Conservation (phyloP, 2,797 vertebrate genomes). For the Cygnus olor region DNA sequence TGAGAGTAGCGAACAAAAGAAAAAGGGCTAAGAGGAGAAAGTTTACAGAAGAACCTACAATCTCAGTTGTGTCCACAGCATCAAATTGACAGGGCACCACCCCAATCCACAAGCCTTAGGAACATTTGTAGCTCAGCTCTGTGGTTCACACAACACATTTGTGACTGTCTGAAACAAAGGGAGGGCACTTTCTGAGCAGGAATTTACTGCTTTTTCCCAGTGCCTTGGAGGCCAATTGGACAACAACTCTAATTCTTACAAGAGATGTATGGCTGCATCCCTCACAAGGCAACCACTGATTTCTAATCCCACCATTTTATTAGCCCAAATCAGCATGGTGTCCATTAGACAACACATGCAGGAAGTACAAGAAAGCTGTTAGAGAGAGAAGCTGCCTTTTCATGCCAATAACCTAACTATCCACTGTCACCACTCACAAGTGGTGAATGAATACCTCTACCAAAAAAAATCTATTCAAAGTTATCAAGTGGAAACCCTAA, state of each 20-base stretch:
- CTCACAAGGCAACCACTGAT: neutral
- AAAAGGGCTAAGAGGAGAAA: neutral
- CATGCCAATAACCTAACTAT: neutral
- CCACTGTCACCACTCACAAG: neutral
- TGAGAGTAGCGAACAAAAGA: neutral
- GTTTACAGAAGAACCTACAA: neutral
- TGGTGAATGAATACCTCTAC: neutral
- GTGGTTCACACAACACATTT: neutral
- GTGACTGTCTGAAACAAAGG: neutral
- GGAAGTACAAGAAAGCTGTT: neutral
- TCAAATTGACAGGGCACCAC: neutral
- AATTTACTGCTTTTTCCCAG: neutral
- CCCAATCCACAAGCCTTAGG: neutral
- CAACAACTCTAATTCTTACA: neutral
- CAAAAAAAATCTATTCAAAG: neutral
- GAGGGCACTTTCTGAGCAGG: neutral
- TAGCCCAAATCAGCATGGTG: neutral
- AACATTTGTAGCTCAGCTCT: neutral
- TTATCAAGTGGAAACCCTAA: neutral
- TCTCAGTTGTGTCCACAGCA: neutral
- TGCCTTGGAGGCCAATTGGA: rapidly evolving
- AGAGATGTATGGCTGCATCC: neutral
- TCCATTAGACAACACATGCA: neutral
- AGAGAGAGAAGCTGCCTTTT: neutral
- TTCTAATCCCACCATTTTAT: neutral